Conservation (phyloP, 2,888 invertebrate species). For the Crocallis elinguaria region DNA sequence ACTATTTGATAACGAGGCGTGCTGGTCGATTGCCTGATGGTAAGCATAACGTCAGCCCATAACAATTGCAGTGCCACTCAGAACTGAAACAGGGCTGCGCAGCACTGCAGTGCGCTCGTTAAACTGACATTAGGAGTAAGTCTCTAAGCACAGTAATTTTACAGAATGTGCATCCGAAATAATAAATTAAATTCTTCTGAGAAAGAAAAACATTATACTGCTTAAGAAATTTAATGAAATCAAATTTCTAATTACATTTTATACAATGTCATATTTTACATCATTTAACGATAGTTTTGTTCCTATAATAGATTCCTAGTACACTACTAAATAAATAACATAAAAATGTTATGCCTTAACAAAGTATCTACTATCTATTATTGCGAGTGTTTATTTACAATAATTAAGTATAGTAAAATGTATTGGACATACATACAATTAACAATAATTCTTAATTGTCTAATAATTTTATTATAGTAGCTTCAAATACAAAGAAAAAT, state of each 20-base stretch:
- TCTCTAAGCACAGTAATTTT: no score
- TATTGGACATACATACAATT: constrained; percentile 75
- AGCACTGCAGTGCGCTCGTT: no score
- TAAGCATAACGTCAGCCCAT: no score
- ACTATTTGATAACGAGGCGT: no score
- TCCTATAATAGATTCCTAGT: constrained; percentile 63
- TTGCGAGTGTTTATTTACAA: constrained; percentile 79
- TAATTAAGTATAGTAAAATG: constrained; percentile 50
- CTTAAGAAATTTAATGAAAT: constrained; percentile 83
- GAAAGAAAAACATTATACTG: constrained; percentile 43
- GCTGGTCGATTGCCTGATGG: no score
- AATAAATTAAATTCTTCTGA: background rate
- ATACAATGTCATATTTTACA: constrained; percentile 80
- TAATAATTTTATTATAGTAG: constrained; percentile 60
- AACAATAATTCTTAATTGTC: constrained; percentile 61
- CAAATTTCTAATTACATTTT: constrained; percentile 82
- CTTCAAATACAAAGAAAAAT: constrained; percentile 76
- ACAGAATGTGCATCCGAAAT: background rate
- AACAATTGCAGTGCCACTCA: no score
- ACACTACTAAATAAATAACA: constrained; percentile 77
- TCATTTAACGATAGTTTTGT: constrained; percentile 64
- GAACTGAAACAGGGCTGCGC: no score
- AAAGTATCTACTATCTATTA: constrained; percentile 72
- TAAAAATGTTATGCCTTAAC: constrained; percentile 67
- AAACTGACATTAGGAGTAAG: no score